Percentiles rank a stretch among this genome's conserved stretches.
Conservation (phyloP, 2,888 invertebrate genomes). For the Xestia rhomboidea region DNA sequence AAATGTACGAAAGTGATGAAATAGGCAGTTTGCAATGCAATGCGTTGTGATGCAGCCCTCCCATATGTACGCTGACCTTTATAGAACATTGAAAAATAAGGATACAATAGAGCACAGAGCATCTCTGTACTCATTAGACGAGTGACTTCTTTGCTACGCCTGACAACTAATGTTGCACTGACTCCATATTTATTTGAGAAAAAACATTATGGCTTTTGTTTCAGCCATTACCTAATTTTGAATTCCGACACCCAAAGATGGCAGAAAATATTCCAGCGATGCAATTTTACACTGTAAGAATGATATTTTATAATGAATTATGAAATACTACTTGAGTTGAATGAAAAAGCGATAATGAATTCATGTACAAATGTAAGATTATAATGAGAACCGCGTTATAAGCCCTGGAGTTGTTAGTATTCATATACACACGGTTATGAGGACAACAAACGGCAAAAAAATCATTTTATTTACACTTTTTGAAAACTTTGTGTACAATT, state of each 20-base stretch:
- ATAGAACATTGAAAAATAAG: not conserved
- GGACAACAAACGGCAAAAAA: constrained; percentile 29
- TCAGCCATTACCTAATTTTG: too few species aligned
- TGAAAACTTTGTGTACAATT: not conserved
- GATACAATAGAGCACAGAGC: not conserved
- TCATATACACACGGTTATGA: constrained; percentile 48
- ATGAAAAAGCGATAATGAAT: constrained; percentile 43
- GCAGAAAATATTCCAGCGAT: constrained; percentile 15
- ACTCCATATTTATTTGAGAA: not conserved
- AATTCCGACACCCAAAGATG: not conserved
- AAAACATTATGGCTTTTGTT: constrained; percentile 3
- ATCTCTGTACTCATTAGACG: not conserved
- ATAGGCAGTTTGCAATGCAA: not conserved
- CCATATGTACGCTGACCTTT: not conserved
- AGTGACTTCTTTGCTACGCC: not conserved
- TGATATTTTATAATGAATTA: constrained; percentile 30
- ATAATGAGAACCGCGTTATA: constrained; percentile 32
- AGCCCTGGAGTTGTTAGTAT: constrained; percentile 54
- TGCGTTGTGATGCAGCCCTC: not conserved
- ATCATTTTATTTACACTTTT: constrained; percentile 20
- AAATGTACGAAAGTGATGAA: not conserved
- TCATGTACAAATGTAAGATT: constrained; percentile 19
- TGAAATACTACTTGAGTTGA: constrained; percentile 12
- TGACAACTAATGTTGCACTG: not conserved
- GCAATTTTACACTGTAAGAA: constrained; percentile 22